Evolutionary conservation across 30 jellyfish, hydroid and myxozoan genomes (phyloP), one percentile per base, ranked within the genome.

Genomic region (Sanderia malayensis): DNA sequence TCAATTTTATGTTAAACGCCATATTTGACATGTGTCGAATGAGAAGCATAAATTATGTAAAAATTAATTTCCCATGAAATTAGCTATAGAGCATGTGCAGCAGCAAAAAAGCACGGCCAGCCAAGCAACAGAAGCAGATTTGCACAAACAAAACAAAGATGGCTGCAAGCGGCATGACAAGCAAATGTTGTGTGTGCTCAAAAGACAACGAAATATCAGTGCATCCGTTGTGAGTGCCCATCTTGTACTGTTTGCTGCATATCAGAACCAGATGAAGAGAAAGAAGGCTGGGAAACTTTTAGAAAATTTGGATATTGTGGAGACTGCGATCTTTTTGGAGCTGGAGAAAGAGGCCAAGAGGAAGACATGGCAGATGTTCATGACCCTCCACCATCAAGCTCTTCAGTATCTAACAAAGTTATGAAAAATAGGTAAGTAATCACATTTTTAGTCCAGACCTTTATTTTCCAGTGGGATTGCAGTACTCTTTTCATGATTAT

Each of bases 81-180:
- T 41, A 41, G 55, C 55, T 41, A 41, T 41, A 6, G 55, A 41
- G 55, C 55, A 41, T 41, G 55, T 41, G 55, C 55, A 41, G 55
- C 55, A 41, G 55, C 55, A 41, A 41, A 41, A 41, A 41, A n/a
- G n/a, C n/a, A n/a, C n/a, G n/a, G 55, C 55, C 11, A 8, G 55
- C 55, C 55, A 41, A 41, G 55, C n/a, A n/a, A n/a, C 55, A 41
- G 55, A 41, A 41, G 55, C 55, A 41, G 55, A 41, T 41, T 41
- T 41, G 55, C 55, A 41, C 55, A 41, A 41, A 41, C 11, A 41
- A 41, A 41, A n/a, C n/a, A 41, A 41, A 41, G 15, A 41, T 41
- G 55, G 55, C 55, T 41, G 55, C 15, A 41, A 15, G 11, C 55
- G 8, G 55, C n/a, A n/a, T 8, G 55, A 41, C 8, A 41, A 41